A percentile compares a stretch with the other conserved stretches of the same genome.
Evolutionary conservation across 1,140 invertebrate species (phyloP).

Genomic region (Drosophila yakuba): DNA sequence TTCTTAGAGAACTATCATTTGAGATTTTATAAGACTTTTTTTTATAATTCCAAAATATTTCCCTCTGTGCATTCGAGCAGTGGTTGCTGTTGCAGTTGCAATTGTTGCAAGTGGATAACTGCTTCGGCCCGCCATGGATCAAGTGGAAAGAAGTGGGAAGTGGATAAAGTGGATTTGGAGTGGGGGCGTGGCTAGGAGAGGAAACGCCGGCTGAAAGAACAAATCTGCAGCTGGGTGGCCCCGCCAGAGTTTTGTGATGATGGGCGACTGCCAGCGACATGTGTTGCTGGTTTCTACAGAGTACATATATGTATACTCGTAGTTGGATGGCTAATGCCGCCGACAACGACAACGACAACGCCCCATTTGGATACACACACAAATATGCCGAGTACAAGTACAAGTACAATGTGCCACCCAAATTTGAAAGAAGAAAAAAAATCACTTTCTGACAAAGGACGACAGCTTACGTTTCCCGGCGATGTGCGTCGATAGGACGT

Average conservation of each 20-base stretch:
- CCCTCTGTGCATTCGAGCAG: not conserved
- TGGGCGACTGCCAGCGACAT: slow-evolving; percentile 43
- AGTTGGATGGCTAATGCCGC: slow-evolving; percentile 28
- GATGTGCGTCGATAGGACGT: slow-evolving; percentile 8
- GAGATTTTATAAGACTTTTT: too few relatives aligned
- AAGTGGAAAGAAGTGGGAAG: slow-evolving; percentile 4
- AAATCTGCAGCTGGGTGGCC: slow-evolving; percentile 29
- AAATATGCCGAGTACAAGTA: slow-evolving; percentile 11
- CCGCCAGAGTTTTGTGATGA: slow-evolving; percentile 31
- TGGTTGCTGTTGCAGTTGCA: slow-evolving; percentile 27
- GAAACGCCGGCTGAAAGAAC: not conserved
- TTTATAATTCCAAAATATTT: not conserved
- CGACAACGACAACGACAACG: slow-evolving; percentile 51
- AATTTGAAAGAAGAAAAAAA: slow-evolving; percentile 13
- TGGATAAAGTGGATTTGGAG: slow-evolving; percentile 28
- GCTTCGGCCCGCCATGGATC: slow-evolving; percentile 22
- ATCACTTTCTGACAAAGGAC: slow-evolving; percentile 31
- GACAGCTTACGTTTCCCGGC: slow-evolving; percentile 18
- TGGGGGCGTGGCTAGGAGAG: not conserved
- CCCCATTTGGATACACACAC: slow-evolving; percentile 49
- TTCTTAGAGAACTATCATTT: too few relatives aligned
- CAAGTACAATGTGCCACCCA: slow-evolving; percentile 12
- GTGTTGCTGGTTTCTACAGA: slow-evolving; percentile 24
- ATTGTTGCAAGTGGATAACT: slow-evolving; percentile 44
- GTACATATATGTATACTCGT: not conserved